Evolutionary conservation across 2,113 vertebrate genomes (phyloP).

Genomic region (Acrocephalus kingi): DNA sequence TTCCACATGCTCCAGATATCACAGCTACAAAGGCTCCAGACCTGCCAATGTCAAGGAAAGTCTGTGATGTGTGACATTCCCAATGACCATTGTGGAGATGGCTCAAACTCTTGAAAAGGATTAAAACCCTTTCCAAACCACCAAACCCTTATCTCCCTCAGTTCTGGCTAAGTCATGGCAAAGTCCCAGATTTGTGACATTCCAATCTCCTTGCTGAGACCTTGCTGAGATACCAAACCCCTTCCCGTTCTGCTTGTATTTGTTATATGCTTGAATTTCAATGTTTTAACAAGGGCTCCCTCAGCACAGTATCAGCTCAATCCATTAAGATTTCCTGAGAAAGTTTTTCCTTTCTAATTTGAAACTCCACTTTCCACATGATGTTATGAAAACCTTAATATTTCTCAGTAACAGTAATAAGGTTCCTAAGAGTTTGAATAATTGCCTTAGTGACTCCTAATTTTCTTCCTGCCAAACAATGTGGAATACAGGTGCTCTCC

Average conservation of each 20-base stretch:
- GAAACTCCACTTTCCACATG: background rate
- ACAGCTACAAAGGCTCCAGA: background rate
- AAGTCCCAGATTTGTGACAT: background rate
- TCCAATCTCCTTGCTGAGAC: background rate
- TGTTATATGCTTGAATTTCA: background rate
- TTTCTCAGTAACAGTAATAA: background rate
- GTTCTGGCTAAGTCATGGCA: background rate
- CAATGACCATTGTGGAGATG: background rate
- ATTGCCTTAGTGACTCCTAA: background rate
- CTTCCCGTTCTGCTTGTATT: background rate
- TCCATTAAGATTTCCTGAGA: background rate
- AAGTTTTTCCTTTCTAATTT: background rate
- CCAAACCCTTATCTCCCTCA: background rate
- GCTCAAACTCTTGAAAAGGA: background rate
- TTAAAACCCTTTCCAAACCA: background rate
- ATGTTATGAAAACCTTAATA: background rate
- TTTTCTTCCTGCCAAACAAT: background rate
- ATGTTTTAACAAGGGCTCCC: background rate
- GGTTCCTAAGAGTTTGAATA: background rate
- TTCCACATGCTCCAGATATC: background rate
- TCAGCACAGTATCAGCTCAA: background rate
- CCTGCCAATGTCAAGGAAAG: background rate
- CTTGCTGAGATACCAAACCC: background rate
- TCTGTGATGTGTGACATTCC: background rate
- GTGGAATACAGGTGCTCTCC: background rate